Conservation (phyloP, 2,888 invertebrate species). For the Heteromurus nitidus region DNA sequence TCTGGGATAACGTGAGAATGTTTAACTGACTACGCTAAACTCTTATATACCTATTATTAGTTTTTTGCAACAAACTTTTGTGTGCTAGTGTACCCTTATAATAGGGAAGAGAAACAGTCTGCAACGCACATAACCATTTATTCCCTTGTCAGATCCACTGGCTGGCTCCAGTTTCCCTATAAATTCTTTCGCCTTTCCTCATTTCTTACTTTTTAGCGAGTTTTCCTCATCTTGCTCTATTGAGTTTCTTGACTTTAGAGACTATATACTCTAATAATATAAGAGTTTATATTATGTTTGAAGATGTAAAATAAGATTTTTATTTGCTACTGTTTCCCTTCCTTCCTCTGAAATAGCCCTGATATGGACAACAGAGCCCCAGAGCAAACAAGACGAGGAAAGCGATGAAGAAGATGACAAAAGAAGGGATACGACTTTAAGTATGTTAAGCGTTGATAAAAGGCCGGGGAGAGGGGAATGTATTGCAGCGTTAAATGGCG, state of each 20-base stretch:
- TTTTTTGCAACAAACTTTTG: slow-evolving; percentile 29
- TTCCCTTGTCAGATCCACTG: slow-evolving; percentile 62
- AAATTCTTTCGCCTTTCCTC: slow-evolving; percentile 35
- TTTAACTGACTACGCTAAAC: slow-evolving; percentile 15
- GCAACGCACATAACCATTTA: slow-evolving; percentile 61
- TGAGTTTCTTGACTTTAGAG: no score
- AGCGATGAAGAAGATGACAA: slow-evolving; percentile 42
- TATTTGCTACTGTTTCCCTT: slow-evolving; percentile 43
- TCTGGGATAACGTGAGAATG: slow-evolving; percentile 42
- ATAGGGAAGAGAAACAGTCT: slow-evolving; percentile 26
- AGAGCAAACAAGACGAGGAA: slow-evolving; percentile 22
- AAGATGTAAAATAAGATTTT: slow-evolving; percentile 61
- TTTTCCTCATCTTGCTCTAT: neutral
- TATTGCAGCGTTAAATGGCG: no score
- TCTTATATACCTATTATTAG: slow-evolving; percentile 31
- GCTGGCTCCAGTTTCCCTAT: slow-evolving; percentile 41
- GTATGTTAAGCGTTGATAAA: no score
- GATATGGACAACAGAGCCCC: slow-evolving; percentile 43
- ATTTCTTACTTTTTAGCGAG: no score
- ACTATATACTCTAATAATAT: slow-evolving; percentile 40
- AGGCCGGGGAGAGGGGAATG: no score
- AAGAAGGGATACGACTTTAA: slow-evolving; percentile 22
- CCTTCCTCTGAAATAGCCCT: slow-evolving; percentile 21
- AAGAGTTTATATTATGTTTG: slow-evolving; percentile 51
- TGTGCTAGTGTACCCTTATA: neutral